Evolutionary conservation across 2,113 vertebrate genomes (phyloP), one percentile per base, ranked within the genome.

Genomic region (Chiloscyllium plagiosum): DNA sequence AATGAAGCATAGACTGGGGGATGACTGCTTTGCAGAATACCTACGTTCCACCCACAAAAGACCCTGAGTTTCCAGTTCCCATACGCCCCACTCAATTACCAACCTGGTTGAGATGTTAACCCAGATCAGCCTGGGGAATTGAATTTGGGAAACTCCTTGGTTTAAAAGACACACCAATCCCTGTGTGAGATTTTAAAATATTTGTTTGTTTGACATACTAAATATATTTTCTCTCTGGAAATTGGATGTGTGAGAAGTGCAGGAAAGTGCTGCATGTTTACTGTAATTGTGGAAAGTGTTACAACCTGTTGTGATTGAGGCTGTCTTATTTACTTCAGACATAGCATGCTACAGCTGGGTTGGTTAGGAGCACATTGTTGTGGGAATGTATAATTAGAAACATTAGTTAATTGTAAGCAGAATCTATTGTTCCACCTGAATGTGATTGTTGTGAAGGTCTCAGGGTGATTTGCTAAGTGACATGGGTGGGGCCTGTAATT

Each of bases 261-360:
- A n/a, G 56, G 29, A 93, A 68, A 93, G 33, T 66, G 33, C 56
- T 37, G 37, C 6, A 37, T 66, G 61, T 93, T 93, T 68, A 92
- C 61, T 68, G 89, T 93, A 93, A 93, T 66, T 68, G 89, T 93
- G 89, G 89, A 93, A 93, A 93, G 61, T 93, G 7, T 93, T 68
- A 37, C 29, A 37, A 68, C 89, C 89, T 93, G 61, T 93, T 93
- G 61, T 93, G 61, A 61, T 93, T 68, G 89, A 68, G 66, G 61
- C 17, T 92, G 56, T 92, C 66, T 93, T 93, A 93, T 93, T 93
- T 93, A 68, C n/a, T 68, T 93, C 89, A 66, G 61, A 22, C 66
- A 22, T 93, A 68, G 89, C 56, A 66, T 37, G 89, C 89, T 92
- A 33, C 89, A 93, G 61, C 6, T 93, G 89, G 61, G 20, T 33